Conservation (phyloP, 2,797 vertebrate genomes). For the Chromobotia macracanthus region DNA sequence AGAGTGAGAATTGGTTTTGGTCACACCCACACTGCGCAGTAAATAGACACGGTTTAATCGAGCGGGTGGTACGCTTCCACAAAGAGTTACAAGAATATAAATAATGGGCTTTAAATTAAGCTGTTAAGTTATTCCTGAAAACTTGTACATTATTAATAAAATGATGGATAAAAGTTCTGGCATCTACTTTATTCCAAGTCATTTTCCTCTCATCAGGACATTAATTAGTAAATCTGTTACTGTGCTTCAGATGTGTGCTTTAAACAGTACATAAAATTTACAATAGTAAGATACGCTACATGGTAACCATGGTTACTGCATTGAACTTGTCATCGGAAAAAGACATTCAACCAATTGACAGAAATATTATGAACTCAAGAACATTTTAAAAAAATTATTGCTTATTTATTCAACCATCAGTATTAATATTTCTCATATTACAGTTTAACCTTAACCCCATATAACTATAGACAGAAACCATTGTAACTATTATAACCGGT, state of each 20-base stretch:
- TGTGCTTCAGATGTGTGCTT: conserved; percentile 4
- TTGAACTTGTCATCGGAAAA: not conserved
- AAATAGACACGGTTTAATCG: conserved; percentile 39
- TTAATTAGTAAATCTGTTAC: conserved; percentile 9
- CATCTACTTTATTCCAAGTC: not conserved
- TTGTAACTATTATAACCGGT: too few species aligned
- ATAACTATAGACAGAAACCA: too few species aligned
- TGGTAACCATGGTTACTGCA: not conserved
- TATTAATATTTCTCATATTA: too few species aligned
- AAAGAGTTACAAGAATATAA: conserved; percentile 26
- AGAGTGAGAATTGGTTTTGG: conserved; percentile 29
- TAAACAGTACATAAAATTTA: not conserved
- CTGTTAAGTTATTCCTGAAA: not conserved
- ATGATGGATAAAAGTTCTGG: conserved; percentile 14
- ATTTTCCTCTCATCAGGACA: conserved; percentile 31
- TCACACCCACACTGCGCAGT: conserved; percentile 42
- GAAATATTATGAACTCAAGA: too few species aligned
- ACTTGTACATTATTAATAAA: conserved; percentile 23
- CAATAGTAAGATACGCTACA: not conserved
- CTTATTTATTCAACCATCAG: too few species aligned
- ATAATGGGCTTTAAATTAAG: conserved; percentile 22
- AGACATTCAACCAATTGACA: not conserved
- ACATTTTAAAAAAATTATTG: too few species aligned
- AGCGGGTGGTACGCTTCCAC: conserved; percentile 3
- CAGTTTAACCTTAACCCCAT: too few species aligned